These are phyloP conservation scores for Chondrilla cf. caribensis DNA, from an alignment of 37 sponge, comb jelly and placozoan genomes.

Conservation along the genomic window DNA sequence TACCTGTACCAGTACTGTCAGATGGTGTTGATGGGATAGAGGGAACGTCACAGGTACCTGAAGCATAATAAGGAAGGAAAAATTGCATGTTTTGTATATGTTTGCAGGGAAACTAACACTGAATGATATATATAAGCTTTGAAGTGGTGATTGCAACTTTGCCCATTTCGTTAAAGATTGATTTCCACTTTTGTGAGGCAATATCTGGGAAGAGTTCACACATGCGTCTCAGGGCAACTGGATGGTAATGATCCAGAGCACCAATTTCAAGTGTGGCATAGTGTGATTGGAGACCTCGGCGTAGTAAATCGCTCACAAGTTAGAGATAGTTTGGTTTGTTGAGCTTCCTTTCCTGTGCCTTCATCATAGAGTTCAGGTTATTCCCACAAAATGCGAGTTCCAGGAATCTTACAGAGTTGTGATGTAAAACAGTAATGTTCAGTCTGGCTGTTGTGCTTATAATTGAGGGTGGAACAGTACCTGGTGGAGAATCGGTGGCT, in stretches of 20 bases:
- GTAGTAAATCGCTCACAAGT: neutral
- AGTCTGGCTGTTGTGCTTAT: neutral
- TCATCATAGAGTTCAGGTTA: neutral
- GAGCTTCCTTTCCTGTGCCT: neutral
- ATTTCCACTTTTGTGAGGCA: neutral
- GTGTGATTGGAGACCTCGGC: neutral
- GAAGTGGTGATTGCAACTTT: no score
- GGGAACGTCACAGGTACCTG: no score
- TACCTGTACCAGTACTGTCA: no score
- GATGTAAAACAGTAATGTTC: neutral
- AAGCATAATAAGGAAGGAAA: no score
- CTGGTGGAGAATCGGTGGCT: neutral
- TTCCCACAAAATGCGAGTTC: neutral
- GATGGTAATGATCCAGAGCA: neutral
- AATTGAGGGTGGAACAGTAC: neutral
- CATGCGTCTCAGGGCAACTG: neutral
- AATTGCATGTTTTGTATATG: no score
- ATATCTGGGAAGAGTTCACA: neutral
- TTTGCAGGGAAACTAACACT: no score
- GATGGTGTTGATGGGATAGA: no score
- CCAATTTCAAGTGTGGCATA: neutral
- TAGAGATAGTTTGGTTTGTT: neutral
- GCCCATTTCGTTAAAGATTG: neutral
- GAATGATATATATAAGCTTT: no score
- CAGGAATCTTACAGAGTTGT: neutral